phyloP scores from a whole-genome alignment of 2,888 invertebrate species.

The Hirtodrosophila duncani region DNA sequence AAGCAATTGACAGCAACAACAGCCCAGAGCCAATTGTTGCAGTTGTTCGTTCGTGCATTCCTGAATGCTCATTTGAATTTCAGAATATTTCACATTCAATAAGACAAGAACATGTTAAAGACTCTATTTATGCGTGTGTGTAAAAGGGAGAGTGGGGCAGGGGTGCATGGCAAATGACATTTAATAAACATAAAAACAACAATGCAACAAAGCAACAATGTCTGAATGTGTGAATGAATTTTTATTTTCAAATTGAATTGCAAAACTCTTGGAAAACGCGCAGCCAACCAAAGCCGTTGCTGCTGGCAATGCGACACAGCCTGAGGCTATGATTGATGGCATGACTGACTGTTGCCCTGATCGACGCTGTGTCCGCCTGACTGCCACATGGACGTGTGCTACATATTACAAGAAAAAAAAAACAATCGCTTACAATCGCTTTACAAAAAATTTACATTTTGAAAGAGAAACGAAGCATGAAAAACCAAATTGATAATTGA shows the following conservation, averaged over 20 bases:
- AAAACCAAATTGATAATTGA: conserved; percentile 17
- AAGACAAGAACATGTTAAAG: conserved; percentile 42
- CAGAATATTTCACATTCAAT: conserved; percentile 37
- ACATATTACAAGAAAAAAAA: conserved; percentile 32
- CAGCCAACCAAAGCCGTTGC: too few species aligned
- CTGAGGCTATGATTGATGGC: conserved; percentile 22
- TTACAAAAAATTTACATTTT: conserved; percentile 36
- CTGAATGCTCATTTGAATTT: conserved; percentile 55
- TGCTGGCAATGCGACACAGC: conserved; percentile 22
- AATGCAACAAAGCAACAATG: conserved; percentile 1
- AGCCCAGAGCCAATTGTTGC: too few species aligned
- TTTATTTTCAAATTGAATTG: conserved; percentile 15
- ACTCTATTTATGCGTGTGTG: conserved; percentile 47
- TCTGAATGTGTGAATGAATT: conserved; percentile 26
- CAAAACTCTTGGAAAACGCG: conserved; percentile 4
- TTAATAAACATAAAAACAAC: conserved; percentile 43
- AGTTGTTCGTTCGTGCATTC: conserved; percentile 47
- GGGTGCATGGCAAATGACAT: conserved; percentile 47
- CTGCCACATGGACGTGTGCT: conserved; percentile 37
- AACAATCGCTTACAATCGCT: not conserved
- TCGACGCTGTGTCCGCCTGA: not conserved
- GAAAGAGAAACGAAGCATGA: conserved; percentile 28
- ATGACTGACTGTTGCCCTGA: conserved; percentile 14
- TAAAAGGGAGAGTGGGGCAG: conserved; percentile 25
- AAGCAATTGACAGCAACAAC: too few species aligned